Percentiles rank a stretch among this genome's conserved stretches.
These are phyloP conservation scores for Biston betularia DNA, from an alignment of 2,888 invertebrate genomes.

Conservation along the genomic window DNA sequence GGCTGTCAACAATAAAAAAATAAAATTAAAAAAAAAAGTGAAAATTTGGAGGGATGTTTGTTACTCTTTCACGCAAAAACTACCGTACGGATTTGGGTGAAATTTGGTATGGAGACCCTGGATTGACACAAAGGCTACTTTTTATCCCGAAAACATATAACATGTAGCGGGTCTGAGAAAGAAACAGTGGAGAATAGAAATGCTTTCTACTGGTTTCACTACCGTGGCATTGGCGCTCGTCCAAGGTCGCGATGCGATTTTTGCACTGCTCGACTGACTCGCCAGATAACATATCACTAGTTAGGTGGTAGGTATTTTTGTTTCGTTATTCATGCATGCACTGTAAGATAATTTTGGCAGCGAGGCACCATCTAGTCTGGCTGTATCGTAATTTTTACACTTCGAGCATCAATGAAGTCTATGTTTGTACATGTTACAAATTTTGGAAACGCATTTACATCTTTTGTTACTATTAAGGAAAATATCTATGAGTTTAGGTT, in stretches of 20 bases:
- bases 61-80: too few relatives aligned
- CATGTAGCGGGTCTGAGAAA: background rate
- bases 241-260: conserved; percentile 32
- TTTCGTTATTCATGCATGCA: conserved; percentile 23
- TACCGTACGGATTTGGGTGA: too few relatives aligned
- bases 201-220: conserved; percentile 21
- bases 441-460: too few relatives aligned
- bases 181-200: conserved; percentile 29
- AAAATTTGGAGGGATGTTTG: too few relatives aligned
- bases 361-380: conserved; percentile 21
- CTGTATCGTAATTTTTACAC: conserved; percentile 1
- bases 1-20: too few relatives aligned
- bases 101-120: too few relatives aligned
- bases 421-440: background rate
- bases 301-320: conserved; percentile 20
- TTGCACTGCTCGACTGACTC: conserved; percentile 19
- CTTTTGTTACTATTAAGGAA: too few relatives aligned
- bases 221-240: conserved; percentile 25
- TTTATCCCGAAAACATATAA: too few relatives aligned
- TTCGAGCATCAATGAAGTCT: too few relatives aligned
- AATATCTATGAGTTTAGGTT: too few relatives aligned
- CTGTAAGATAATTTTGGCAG: conserved; percentile 29
- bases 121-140: too few relatives aligned
- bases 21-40: too few relatives aligned
- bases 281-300: conserved; percentile 13